A percentile compares a stretch with the other conserved stretches of the same genome.
Conservation (phyloP, 2,888 invertebrate species). For the Bhutanitis thaidina region DNA sequence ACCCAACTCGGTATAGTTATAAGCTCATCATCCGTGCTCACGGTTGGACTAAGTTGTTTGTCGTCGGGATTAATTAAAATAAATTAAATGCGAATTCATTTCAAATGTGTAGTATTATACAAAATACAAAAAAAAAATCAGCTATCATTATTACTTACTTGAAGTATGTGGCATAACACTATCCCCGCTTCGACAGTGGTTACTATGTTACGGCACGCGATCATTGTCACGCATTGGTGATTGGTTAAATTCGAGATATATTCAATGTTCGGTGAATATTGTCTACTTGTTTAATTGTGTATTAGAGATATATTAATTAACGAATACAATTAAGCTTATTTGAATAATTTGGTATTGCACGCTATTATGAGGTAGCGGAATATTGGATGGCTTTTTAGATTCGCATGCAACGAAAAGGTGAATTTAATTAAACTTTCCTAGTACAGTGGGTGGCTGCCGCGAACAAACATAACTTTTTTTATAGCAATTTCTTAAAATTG, state of each 20-base stretch:
- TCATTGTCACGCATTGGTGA: conserved; percentile 11
- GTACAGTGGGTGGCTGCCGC: no score
- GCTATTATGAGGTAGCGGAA: background rate
- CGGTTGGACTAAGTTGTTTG: no score
- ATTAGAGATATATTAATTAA: background rate
- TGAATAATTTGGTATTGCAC: background rate
- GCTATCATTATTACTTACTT: no score
- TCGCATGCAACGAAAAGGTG: background rate
- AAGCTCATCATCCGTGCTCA: no score
- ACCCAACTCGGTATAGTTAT: no score
- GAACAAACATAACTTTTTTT: no score
- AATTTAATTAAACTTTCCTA: no score
- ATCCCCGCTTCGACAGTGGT: conserved; percentile 30
- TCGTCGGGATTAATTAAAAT: no score
- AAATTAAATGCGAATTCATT: no score
- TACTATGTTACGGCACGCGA: conserved; percentile 31
- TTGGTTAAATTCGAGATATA: background rate
- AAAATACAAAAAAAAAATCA: no score
- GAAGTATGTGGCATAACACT: conserved; percentile 21
- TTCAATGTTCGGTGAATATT: background rate
- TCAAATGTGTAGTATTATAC: no score
- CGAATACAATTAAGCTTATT: background rate
- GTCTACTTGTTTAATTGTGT: background rate
- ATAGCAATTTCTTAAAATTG: no score
- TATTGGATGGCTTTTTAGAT: background rate